These are phyloP conservation scores for Collichthys lucidus DNA, from an alignment of 2,113 vertebrate species.

Conservation along the genomic window DNA sequence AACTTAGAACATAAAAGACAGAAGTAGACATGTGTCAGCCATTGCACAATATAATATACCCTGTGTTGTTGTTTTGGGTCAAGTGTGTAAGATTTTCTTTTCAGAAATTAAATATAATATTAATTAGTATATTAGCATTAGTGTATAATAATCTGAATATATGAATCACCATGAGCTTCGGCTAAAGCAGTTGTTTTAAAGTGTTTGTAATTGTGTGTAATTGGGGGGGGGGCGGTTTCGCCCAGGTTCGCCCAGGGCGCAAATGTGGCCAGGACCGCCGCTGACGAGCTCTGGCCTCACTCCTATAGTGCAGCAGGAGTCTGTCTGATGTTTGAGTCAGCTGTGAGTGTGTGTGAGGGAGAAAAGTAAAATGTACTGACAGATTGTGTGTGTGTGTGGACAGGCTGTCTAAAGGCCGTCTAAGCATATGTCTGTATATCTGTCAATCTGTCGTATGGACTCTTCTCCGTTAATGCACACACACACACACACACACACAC, in stretches of 20 bases:
- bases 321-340: conserved; percentile 50
- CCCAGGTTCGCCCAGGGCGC: too few species aligned
- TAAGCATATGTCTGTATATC: conserved; percentile 38
- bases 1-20: neutral
- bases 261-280: too few species aligned
- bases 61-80: too few species aligned
- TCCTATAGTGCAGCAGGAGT: conserved; percentile 41
- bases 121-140: too few species aligned
- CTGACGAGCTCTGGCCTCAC: conserved; percentile 45
- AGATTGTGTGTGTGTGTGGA: too few species aligned
- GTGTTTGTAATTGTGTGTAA: neutral
- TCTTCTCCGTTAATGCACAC: conserved; percentile 9
- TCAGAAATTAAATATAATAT: neutral
- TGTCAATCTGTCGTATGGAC: conserved; percentile 51
- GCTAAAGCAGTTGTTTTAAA: neutral
- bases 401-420: conserved; percentile 7
- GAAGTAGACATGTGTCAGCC: neutral
- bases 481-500: neutral
- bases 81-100: too few species aligned
- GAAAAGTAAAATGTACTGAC: too few species aligned
- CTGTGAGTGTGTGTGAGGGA: conserved; percentile 56
- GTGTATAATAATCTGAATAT: too few species aligned
- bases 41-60: neutral
- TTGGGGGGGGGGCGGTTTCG: too few species aligned
- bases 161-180: too few species aligned